Evolutionary conservation across 2,797 vertebrate genomes (phyloP), one percentile per base, ranked within the genome.

Genomic region (Furcifer pardalis): DNA sequence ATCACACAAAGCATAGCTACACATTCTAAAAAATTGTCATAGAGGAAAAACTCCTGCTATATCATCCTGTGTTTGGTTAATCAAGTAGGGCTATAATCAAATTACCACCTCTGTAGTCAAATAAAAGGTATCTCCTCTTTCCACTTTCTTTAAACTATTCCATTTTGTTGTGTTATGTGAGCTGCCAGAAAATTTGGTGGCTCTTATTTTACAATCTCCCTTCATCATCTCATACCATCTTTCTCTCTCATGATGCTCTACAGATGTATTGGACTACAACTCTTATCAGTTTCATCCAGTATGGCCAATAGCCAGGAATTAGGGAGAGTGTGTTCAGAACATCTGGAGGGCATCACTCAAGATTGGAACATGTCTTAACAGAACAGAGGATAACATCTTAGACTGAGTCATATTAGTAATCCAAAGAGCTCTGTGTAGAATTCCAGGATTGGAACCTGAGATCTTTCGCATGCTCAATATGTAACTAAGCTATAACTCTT

Each of bases 61-160:
- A 49, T 84, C 87, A 94, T 89, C 89, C 89, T 21, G 86, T 89
- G 90, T 86, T 88, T 90, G 87, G 88, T 89, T 91, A 92, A 91
- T 86, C n/a, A n/a, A 66, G 90, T 87, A 87, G 87, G 89, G 86
- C 2, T 87, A 30, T 90, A 87, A 89, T 92, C 91, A 90, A 88
- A 77, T 90, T 91, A 87, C 85, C 59, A 85, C 84, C 90, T 87
- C 91, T 91, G 91, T 80, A 76, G 82, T 2, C 1, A 77, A 93
- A 83, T 91, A 92, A 93, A 87, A 1, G 35, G 79, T 83, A 89
- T 88, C 85, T 91, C 42, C 88, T 89, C 75, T 42, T 86, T 80
- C 81, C 81, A 82, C 82, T 75, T 76, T 86, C 81, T 62, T 37
- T 82, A 82, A 88, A 84, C 83, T 17, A 35, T 60, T 63, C 15